A percentile compares a stretch with the other conserved stretches of the same genome.
These are phyloP conservation scores for Lophura nycthemera DNA, from an alignment of 2,113 vertebrate genomes.

Conservation along the genomic window DNA sequence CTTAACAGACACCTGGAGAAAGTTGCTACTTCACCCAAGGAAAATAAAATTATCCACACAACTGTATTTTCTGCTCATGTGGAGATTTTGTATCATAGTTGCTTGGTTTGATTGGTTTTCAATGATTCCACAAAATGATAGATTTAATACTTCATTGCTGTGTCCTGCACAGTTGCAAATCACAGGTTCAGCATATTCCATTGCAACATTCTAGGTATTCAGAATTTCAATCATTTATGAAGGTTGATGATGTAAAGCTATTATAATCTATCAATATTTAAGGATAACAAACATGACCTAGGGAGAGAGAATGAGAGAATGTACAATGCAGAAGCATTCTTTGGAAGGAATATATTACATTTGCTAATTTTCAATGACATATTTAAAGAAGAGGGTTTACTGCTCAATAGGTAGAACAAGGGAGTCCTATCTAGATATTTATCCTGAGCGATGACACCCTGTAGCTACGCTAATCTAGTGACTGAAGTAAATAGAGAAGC, in stretches of 20 bases:
- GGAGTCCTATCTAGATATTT: background rate
- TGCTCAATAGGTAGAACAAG: background rate
- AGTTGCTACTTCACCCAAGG: background rate
- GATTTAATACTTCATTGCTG: background rate
- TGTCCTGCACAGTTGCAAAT: background rate
- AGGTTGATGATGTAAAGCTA: background rate
- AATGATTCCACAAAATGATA: background rate
- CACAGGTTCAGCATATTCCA: background rate
- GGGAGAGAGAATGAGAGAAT: background rate
- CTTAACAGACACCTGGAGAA: background rate
- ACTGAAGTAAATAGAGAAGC: background rate
- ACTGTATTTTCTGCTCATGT: background rate
- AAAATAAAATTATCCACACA: background rate
- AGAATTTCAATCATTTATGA: background rate
- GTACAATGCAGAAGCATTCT: background rate
- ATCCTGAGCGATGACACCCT: background rate
- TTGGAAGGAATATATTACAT: background rate
- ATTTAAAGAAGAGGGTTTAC: background rate
- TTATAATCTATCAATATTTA: background rate
- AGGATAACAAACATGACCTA: background rate
- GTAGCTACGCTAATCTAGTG: background rate
- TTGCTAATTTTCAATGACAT: background rate
- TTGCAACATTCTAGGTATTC: background rate
- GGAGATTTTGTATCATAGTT: background rate
- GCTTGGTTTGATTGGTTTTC: background rate